A percentile compares a stretch with the other conserved stretches of the same genome.
phyloP scores from a whole-genome alignment of 1,140 invertebrate species.

The Microplitis demolitor region DNA sequence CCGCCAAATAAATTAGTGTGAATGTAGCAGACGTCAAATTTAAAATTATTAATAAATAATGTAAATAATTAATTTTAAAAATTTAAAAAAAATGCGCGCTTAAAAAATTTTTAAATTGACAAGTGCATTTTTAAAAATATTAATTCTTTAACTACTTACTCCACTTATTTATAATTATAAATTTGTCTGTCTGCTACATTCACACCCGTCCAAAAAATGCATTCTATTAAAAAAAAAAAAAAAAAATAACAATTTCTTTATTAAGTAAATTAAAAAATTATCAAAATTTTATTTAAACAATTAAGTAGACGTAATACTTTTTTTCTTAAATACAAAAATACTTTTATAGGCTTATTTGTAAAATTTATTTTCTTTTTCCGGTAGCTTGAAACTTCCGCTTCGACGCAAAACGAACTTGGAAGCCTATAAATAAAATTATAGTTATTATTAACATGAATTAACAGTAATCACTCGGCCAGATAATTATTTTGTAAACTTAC shows the following conservation, averaged over 20 bases:
- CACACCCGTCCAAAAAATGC: too few species aligned
- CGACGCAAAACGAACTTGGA: slow-evolving; percentile 32
- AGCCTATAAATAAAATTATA: slow-evolving; percentile 30
- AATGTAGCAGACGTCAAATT: too few species aligned
- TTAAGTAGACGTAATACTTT: background rate
- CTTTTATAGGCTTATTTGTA: background rate
- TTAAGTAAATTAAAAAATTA: background rate
- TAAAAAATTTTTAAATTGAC: too few species aligned
- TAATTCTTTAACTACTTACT: too few species aligned
- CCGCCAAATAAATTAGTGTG: background rate
- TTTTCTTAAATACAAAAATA: background rate
- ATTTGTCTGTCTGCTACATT: too few species aligned
- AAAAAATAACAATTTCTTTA: background rate
- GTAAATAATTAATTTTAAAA: too few species aligned
- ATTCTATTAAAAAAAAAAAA: background rate
- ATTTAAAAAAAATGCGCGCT: too few species aligned
- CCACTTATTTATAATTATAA: too few species aligned
- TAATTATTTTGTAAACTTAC: slow-evolving; percentile 28
- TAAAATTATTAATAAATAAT: too few species aligned
- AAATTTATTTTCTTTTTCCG: slow-evolving; percentile 39
- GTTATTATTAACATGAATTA: background rate
- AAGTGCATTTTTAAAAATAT: too few species aligned
- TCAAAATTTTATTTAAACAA: background rate
- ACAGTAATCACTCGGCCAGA: background rate
- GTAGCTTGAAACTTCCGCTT: slow-evolving; percentile 2